Evolutionary conservation across 2,888 invertebrate genomes (phyloP).

Genomic region (Oeneis ivallda): DNA sequence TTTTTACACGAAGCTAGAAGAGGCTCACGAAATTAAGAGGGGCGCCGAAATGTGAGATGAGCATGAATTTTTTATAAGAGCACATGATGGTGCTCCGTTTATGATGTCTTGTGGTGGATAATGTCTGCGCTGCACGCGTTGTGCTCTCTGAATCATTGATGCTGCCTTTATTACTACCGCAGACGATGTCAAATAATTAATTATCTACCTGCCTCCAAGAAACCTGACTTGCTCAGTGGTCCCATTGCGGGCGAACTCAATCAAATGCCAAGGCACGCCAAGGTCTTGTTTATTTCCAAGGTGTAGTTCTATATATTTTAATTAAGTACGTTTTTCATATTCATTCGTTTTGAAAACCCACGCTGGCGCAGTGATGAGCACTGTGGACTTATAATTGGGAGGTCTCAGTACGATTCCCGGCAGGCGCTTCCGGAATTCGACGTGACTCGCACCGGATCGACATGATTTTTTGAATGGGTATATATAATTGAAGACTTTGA

Average conservation of each 20-base stretch:
- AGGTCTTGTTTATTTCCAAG: conserved; percentile 25
- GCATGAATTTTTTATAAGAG: conserved; percentile 81
- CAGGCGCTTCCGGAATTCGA: too few relatives aligned
- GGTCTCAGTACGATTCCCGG: too few relatives aligned
- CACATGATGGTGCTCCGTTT: conserved; percentile 81
- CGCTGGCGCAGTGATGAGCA: too few relatives aligned
- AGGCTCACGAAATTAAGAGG: conserved; percentile 81
- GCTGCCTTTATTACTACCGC: conserved; percentile 69
- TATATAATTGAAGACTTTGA: too few relatives aligned
- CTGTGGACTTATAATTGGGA: too few relatives aligned
- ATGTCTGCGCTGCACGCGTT: conserved; percentile 76
- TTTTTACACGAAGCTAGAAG: conserved; percentile 81
- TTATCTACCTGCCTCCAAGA: conserved; percentile 55
- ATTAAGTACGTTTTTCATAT: conserved; percentile 23
- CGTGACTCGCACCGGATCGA: too few relatives aligned
- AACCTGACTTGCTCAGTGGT: conserved; percentile 29
- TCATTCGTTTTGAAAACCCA: neutral
- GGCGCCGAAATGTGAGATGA: conserved; percentile 82
- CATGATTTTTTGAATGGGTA: too few relatives aligned
- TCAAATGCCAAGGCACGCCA: conserved; percentile 34
- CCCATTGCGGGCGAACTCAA: conserved; percentile 32
- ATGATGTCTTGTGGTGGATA: conserved; percentile 80
- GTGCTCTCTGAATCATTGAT: conserved; percentile 77
- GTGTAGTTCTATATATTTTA: conserved; percentile 34
- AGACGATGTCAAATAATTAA: conserved; percentile 73